Conservation (phyloP, 2,797 vertebrate species). For the Cetoscarus ocellatus region DNA sequence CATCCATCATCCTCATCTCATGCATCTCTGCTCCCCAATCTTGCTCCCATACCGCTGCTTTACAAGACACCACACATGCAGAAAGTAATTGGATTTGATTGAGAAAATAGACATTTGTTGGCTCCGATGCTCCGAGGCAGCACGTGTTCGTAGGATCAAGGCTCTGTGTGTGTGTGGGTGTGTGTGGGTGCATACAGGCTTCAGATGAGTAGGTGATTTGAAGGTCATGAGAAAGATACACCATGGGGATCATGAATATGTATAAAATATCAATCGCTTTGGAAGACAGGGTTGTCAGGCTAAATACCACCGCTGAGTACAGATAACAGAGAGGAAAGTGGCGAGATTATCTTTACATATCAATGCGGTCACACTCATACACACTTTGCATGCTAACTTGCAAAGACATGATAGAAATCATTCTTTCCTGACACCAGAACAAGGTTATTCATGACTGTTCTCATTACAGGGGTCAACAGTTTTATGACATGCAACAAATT, state of each 20-base stretch:
- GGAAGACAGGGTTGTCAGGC: conserved; percentile 57
- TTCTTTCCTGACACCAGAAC: neutral
- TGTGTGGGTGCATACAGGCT: neutral
- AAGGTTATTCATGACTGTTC: neutral
- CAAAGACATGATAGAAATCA: conserved; percentile 21
- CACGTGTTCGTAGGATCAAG: conserved; percentile 45
- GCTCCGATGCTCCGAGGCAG: conserved; percentile 13
- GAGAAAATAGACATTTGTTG: conserved; percentile 48
- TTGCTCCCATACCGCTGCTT: conserved; percentile 20
- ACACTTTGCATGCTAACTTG: conserved; percentile 16
- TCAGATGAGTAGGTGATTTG: conserved; percentile 38
- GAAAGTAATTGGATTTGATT: conserved; percentile 57
- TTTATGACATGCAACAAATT: conserved; percentile 24
- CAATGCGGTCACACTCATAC: conserved; percentile 11
- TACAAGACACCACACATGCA: conserved; percentile 27
- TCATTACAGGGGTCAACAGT: conserved; percentile 13
- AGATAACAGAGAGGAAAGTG: conserved; percentile 55
- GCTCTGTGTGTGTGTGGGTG: conserved; percentile 7
- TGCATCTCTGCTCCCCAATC: conserved; percentile 11
- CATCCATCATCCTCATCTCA: conserved; percentile 29
- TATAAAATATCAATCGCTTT: conserved; percentile 61
- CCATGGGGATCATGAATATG: conserved; percentile 66
- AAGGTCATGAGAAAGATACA: conserved; percentile 61
- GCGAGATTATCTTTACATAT: conserved; percentile 49
- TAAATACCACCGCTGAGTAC: conserved; percentile 55